Base-by-base conservation (phyloP, 1,140 invertebrate species). In the Aphidius gifuensis region DNA sequence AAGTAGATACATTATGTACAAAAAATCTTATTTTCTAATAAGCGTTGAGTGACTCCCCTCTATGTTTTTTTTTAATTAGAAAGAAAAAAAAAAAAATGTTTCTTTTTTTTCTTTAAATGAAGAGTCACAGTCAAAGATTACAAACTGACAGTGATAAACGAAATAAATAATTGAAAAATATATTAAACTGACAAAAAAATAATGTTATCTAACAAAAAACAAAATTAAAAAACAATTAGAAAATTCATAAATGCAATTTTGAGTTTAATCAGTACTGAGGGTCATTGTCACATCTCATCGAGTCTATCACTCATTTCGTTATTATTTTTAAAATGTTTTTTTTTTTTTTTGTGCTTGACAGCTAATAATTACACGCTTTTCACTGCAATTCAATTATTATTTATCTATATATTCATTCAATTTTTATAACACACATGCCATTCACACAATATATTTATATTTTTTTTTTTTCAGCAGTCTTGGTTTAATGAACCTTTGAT, bases 1-100 rank as follows among this genome's bases (percentile, higher is more conserved):
- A 72, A 75, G 69, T 76, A 74, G 71, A 68, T 75, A 77, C 75
- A 79, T 60, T 79, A 80, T 80, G 66, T 80, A 80, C 77, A 78
- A 64, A 71, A 69, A 68, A 69, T 70, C 77, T 80, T 79, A 79
- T 66, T 59, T 58, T 69, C 79, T 80, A 80, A 75, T 80, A 80
- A 80, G 79, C 79, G 79, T 80, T 77, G 73, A 74, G 73, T 72
- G 76, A 77, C 73, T 73, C 73, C 46, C 58, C 48, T 38, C 23
- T 39, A 32, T 38, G 50, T 55, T 40, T 43, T 40, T 9, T 59
- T 50, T 32, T 4, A 53, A 53, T 32, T 53, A 38, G 5, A 38
- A 53, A 5, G 23, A 53, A 6, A 53, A 32, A 53, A 32, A 53
- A 53, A 32, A 40, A 38, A 9, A 53, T 44, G 4, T 0, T 44